Base-by-base conservation (phyloP, 2,797 vertebrate genomes). In the Lithobates sylvaticus region DNA sequence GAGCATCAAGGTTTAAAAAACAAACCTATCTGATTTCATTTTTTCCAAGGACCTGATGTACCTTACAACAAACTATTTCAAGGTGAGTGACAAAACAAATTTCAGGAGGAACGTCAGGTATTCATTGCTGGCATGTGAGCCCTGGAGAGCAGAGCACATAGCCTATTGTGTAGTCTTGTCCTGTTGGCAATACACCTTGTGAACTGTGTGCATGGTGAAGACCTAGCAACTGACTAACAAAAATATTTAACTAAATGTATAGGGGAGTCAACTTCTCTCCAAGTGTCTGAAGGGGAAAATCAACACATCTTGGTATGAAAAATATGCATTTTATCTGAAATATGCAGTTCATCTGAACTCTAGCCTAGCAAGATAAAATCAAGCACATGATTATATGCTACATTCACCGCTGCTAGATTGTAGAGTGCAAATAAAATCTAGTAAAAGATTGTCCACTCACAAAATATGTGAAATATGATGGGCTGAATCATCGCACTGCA, bases 61-160 rank as follows among this genome's bases (percentile, higher is more conserved):
- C 61, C n/a, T 64, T 61, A 84, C 70, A 71, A 71, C 67, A 61
- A 84, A 78, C 67, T 27, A 67, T 23, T 69, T 29, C 64, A 76
- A 76, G 65, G 64, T 54, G 44, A 78, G 69, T 5, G 76, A 71
- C 26, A 58, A 75, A 39, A 80, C 26, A 34, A 85, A n/a, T 72
- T 72, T 81, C 70, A 80, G 42, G 10, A 67, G 50, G 84, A 81
- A 86, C 84, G 72, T 61, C 84, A 71, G 78, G 72, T 70, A 86
- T 86, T 61, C 71, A 18, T 29, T 8, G 1, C 23, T 13, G 39
- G 39, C 26, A 50, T 54, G 44, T 58, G 13, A 50, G 16, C 8
- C 50, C 16, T 64, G 7, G 18, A 76, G n/a, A 27, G 1, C 15
- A 54, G 65, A 44, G 84, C 54, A 10, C 65, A 26, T 34, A 3